Evolutionary conservation across 2,113 vertebrate species (phyloP).

Genomic region (Fulica atra): DNA sequence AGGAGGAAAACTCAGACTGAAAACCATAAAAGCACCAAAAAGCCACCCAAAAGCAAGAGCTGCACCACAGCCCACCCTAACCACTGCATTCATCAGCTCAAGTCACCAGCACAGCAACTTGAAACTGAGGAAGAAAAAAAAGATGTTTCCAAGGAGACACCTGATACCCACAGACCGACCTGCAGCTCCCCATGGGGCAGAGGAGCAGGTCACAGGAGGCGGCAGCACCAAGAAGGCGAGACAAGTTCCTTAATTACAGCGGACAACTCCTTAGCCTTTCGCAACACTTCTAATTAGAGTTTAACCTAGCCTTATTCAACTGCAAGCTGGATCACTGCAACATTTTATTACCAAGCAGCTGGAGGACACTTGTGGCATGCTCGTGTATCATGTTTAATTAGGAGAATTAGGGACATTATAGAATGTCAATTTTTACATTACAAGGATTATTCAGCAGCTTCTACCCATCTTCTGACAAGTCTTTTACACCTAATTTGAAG

Average conservation of each 20-base stretch:
- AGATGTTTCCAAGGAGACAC: background rate
- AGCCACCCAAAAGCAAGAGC: fast-evolving
- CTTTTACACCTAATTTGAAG: slow-evolving; percentile 43
- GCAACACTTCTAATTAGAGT: background rate
- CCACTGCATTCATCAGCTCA: fast-evolving
- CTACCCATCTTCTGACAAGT: slow-evolving; percentile 14
- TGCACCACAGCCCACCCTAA: fast-evolving
- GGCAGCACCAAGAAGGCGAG: background rate
- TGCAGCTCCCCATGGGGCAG: background rate
- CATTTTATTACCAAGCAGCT: background rate
- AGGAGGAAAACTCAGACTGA: fast-evolving
- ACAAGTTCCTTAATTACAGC: slow-evolving; percentile 5
- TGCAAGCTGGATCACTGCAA: background rate
- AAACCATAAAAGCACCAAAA: background rate
- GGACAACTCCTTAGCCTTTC: background rate
- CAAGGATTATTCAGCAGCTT: slow-evolving; percentile 49
- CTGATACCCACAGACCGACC: background rate
- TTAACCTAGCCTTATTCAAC: slow-evolving; percentile 1
- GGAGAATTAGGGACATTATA: slow-evolving; percentile 46
- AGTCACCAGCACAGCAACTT: background rate
- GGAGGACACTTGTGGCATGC: background rate
- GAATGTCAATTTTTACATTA: slow-evolving; percentile 48
- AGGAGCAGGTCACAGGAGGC: background rate
- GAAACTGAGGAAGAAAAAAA: background rate
- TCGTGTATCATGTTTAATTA: slow-evolving; percentile 47